Conservation (phyloP, 2,888 invertebrate genomes). For the Agriopis aurantiaria region DNA sequence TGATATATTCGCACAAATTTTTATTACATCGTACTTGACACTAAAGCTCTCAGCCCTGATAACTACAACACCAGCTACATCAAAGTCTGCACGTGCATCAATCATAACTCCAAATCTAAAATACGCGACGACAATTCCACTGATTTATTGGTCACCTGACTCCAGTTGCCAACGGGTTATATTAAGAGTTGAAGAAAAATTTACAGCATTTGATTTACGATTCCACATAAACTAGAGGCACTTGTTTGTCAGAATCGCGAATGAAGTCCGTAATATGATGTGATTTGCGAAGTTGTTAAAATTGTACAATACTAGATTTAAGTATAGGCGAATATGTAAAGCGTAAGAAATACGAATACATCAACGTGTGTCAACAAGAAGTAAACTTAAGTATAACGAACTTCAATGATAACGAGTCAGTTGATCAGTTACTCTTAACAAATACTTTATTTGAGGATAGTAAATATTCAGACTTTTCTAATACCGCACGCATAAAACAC, state of each 20-base stretch:
- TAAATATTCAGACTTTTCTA: background rate
- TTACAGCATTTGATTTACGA: conserved; percentile 66
- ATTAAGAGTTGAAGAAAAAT: conserved; percentile 61
- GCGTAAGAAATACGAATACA: conserved; percentile 15
- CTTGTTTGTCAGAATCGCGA: conserved; percentile 54
- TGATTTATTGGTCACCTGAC: conserved; percentile 72
- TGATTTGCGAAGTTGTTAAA: conserved; percentile 29
- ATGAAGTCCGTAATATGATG: conserved; percentile 40
- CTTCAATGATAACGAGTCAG: conserved; percentile 3
- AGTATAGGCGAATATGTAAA: conserved; percentile 16
- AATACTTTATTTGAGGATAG: background rate
- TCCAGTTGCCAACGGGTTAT: conserved; percentile 69
- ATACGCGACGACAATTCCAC: conserved; percentile 54
- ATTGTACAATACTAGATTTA: conserved; percentile 25
- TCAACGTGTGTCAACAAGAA: background rate
- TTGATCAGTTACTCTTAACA: background rate
- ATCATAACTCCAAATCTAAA: conserved; percentile 46
- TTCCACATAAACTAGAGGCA: conserved; percentile 57
- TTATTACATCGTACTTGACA: conserved; percentile 25
- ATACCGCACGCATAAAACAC: background rate
- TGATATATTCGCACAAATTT: conserved; percentile 16
- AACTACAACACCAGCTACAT: conserved; percentile 40
- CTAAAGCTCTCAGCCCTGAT: conserved; percentile 17
- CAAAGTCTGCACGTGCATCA: conserved; percentile 43
- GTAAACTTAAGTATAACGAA: conserved; percentile 8